Evolutionary conservation across 2,113 vertebrate genomes (phyloP).

Genomic region (Crotalus tigris): DNA sequence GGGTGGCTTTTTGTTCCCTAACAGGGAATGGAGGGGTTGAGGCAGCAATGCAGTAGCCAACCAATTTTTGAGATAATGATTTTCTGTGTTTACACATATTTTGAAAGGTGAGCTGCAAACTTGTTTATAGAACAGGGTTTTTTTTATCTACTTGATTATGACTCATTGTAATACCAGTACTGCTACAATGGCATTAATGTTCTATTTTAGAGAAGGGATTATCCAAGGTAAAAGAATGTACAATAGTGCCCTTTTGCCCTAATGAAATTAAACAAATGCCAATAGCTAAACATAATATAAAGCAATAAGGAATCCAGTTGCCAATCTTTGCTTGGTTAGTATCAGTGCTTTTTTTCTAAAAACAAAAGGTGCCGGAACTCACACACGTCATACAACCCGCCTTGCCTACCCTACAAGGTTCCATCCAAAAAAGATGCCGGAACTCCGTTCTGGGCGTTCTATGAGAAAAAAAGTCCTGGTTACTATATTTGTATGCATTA

Average conservation of each 20-base stretch:
- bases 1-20: not conserved
- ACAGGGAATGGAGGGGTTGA: not conserved
- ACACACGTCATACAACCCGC: too few relatives aligned
- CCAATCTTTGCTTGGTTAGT: not conserved
- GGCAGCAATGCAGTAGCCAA: not conserved
- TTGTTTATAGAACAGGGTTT: not conserved
- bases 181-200: not conserved
- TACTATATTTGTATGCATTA: not conserved
- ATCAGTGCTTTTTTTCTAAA: too few relatives aligned
- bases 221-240: not conserved
- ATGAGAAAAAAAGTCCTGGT: not conserved
- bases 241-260: not conserved
- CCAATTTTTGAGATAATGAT: not conserved
- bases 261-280: not conserved
- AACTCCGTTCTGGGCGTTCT: too few relatives aligned
- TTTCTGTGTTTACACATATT: not conserved
- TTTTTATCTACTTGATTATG: not conserved
- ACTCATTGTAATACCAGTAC: not conserved
- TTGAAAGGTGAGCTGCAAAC: not conserved
- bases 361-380: too few relatives aligned
- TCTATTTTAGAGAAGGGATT: not conserved
- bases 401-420: too few relatives aligned
- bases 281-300: not conserved
- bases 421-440: too few relatives aligned
- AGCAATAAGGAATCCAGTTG: not conserved